These are phyloP conservation scores for Tortrix viridana DNA, from an alignment of 2,888 invertebrate genomes.

Conservation along the genomic window DNA sequence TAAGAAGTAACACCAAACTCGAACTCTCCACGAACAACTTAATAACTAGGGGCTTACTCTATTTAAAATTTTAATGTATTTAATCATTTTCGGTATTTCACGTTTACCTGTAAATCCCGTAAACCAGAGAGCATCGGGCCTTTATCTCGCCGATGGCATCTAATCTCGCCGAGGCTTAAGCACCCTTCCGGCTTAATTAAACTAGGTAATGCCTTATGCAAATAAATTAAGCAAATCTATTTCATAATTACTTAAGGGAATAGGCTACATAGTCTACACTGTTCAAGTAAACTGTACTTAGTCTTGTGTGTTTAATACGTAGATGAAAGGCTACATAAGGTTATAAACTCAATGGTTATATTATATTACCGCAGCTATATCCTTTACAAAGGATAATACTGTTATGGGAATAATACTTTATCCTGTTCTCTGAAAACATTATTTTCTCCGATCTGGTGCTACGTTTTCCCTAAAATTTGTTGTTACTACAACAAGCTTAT, in stretches of 20 bases:
- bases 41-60: not conserved
- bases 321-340: too few relatives aligned
- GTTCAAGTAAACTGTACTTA: not conserved
- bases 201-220: slow-evolving; percentile 30
- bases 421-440: too few relatives aligned
- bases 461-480: too few relatives aligned
- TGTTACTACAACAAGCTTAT: too few relatives aligned
- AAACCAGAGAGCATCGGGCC: not conserved
- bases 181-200: slow-evolving; percentile 28
- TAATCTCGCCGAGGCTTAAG: slow-evolving; percentile 20
- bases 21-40: too few relatives aligned
- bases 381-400: too few relatives aligned
- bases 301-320: too few relatives aligned
- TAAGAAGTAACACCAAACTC: not conserved
- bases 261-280: not conserved
- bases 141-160: slow-evolving; percentile 23
- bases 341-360: too few relatives aligned
- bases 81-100: not conserved
- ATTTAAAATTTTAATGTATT: not conserved
- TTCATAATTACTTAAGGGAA: slow-evolving; percentile 28
- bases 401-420: too few relatives aligned
- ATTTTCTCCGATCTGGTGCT: too few relatives aligned
- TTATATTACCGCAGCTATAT: too few relatives aligned
- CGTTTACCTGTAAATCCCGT: not conserved
- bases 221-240: slow-evolving; percentile 35